Evolutionary conservation across 2,888 invertebrate genomes (phyloP).

Genomic region (Heliconius ismenius): DNA sequence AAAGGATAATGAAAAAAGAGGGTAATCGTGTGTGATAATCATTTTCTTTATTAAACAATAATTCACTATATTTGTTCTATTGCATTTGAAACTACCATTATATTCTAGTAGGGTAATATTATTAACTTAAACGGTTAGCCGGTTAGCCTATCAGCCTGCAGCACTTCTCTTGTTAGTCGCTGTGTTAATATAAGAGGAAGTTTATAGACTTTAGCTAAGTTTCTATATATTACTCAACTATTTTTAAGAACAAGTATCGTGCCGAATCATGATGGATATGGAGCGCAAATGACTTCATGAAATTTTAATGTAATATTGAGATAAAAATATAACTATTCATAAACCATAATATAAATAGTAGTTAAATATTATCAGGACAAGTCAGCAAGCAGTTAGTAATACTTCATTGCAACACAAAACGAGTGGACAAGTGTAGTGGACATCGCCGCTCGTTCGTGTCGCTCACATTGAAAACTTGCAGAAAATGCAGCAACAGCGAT

Average conservation of each 20-base stretch:
- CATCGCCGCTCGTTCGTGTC: slow-evolving; percentile 56
- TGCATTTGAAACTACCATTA: neutral
- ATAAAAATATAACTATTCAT: neutral
- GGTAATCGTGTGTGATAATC: slow-evolving; percentile 41
- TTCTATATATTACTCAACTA: neutral
- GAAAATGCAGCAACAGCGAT: slow-evolving; percentile 80
- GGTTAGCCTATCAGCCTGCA: neutral
- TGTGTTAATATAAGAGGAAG: neutral
- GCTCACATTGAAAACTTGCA: slow-evolving; percentile 76
- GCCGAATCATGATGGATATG: too few relatives aligned
- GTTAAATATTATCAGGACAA: slow-evolving; percentile 7
- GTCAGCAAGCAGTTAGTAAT: neutral
- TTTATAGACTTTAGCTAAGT: neutral
- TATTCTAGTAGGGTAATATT: neutral
- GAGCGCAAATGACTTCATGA: neutral
- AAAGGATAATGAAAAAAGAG: slow-evolving; percentile 56
- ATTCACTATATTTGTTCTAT: neutral
- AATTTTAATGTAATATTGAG: neutral
- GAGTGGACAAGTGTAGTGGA: slow-evolving; percentile 51
- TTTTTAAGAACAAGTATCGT: neutral
- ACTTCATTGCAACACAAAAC: slow-evolving; percentile 49
- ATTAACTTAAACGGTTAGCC: neutral
- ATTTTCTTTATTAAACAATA: slow-evolving; percentile 37
- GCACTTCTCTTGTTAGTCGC: neutral
- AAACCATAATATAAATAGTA: neutral